Evolutionary conservation across 2,888 invertebrate species (phyloP).

Genomic region (Thyatira batis): DNA sequence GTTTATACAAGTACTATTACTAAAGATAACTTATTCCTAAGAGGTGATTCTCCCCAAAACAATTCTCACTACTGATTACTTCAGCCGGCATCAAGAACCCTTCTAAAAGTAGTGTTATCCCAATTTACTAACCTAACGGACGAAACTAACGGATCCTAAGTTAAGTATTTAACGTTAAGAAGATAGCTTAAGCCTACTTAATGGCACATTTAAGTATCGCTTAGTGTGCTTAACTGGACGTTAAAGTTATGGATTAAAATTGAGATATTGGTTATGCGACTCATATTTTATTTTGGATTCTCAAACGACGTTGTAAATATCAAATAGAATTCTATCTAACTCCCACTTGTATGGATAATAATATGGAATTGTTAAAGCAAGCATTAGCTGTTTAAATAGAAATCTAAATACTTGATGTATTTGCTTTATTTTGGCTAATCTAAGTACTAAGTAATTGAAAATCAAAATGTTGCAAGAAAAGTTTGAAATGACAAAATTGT

Average conservation of each 20-base stretch:
- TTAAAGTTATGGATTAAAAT: neutral
- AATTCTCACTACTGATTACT: neutral
- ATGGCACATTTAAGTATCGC: constrained; percentile 28
- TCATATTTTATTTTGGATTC: neutral
- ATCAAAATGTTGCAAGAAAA: too few species aligned
- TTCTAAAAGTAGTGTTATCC: constrained; percentile 25
- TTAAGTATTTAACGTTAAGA: constrained; percentile 24
- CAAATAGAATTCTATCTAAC: neutral
- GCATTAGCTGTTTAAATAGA: neutral
- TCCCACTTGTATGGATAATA: neutral
- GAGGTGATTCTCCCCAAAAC: neutral
- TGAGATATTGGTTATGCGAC: neutral
- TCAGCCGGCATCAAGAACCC: neutral
- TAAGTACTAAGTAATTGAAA: too few species aligned
- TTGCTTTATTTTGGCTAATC: too few species aligned
- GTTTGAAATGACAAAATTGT: too few species aligned
- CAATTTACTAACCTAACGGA: constrained; percentile 44
- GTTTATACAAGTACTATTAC: too few species aligned
- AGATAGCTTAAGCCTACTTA: constrained; percentile 27
- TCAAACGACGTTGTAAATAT: neutral
- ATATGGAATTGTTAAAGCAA: neutral
- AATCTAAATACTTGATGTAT: too few species aligned
- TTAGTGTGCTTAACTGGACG: constrained; percentile 17
- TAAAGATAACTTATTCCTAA: too few species aligned
- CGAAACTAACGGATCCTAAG: constrained; percentile 11